A percentile compares a stretch with the other conserved stretches of the same genome.
Evolutionary conservation across 2,888 invertebrate species (phyloP).

Genomic region (Panzeria rudis): DNA sequence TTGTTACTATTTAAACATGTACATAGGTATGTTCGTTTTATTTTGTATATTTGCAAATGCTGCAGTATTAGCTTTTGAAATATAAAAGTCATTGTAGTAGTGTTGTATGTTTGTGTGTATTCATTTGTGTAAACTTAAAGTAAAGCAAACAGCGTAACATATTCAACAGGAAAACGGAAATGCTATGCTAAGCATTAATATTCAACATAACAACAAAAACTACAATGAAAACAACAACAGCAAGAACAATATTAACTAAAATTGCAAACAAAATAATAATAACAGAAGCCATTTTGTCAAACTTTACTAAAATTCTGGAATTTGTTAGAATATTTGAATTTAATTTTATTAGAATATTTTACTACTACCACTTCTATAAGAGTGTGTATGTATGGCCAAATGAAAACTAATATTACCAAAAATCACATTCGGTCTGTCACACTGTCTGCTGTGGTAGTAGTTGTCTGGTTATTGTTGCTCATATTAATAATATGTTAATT

Average conservation of each 20-base stretch:
- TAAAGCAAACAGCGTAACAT: constrained; percentile 64
- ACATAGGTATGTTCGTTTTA: not conserved
- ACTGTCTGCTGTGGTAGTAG: not conserved
- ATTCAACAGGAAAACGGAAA: constrained; percentile 70
- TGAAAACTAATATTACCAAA: not conserved
- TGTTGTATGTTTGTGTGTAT: constrained; percentile 5
- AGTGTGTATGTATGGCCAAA: not conserved
- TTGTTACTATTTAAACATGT: not conserved
- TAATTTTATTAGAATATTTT: constrained; percentile 66
- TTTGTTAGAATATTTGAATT: constrained; percentile 58
- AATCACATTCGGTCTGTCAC: constrained; percentile 36
- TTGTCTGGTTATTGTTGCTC: constrained; percentile 27
- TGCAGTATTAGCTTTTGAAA: not conserved
- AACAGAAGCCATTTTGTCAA: constrained; percentile 12
- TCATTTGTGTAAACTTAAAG: constrained; percentile 15
- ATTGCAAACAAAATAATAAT: constrained; percentile 37
- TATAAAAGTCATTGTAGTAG: not conserved
- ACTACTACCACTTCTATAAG: not conserved
- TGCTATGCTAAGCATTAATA: constrained; percentile 69
- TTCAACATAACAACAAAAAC: constrained; percentile 52
- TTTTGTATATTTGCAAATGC: constrained; percentile 7
- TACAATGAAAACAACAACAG: constrained; percentile 21
- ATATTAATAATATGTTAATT: constrained; percentile 70
- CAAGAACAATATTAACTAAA: constrained; percentile 32
- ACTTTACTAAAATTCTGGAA: constrained; percentile 38